A percentile compares a stretch with the other conserved stretches of the same genome.
phyloP scores from a whole-genome alignment of 1,140 invertebrate genomes.

The Rhopalosiphum padi region DNA sequence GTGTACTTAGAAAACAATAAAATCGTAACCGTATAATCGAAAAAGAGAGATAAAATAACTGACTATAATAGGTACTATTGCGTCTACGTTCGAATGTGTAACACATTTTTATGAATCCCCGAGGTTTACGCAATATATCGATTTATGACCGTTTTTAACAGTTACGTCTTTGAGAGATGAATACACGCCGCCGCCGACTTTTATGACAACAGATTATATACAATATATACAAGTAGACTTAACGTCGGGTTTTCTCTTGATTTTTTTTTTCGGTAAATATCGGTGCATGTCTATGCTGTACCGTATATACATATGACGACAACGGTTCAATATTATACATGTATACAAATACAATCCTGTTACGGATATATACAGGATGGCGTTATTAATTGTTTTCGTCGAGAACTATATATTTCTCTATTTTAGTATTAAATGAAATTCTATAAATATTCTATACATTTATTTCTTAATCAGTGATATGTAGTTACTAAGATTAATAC shows the following conservation, averaged over 20 bases:
- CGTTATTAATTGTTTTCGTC: not conserved
- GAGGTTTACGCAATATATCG: slow-evolving; percentile 52
- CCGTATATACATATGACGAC: not conserved
- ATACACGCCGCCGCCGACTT: slow-evolving; percentile 27
- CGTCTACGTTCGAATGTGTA: not conserved
- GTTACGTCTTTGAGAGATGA: slow-evolving; percentile 55
- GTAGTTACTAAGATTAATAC: not conserved
- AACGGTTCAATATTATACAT: not conserved
- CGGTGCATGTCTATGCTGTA: not conserved
- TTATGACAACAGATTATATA: slow-evolving; percentile 19
- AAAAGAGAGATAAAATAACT: not conserved
- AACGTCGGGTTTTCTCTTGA: slow-evolving; percentile 16
- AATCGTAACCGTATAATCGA: not conserved
- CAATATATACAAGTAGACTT: not conserved
- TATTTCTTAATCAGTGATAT: not conserved
- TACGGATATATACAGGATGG: not conserved
- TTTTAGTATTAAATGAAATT: not conserved
- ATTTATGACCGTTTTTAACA: slow-evolving; percentile 49
- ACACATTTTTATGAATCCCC: slow-evolving; percentile 20
- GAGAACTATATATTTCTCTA: not conserved
- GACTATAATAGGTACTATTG: not conserved
- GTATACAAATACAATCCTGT: not conserved
- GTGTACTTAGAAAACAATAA: slow-evolving; percentile 29
- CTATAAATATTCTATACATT: not conserved
- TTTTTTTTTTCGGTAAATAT: slow-evolving; percentile 43